Conservation (phyloP, 1,140 invertebrate species). For the Pemphigus obesinymphae region DNA sequence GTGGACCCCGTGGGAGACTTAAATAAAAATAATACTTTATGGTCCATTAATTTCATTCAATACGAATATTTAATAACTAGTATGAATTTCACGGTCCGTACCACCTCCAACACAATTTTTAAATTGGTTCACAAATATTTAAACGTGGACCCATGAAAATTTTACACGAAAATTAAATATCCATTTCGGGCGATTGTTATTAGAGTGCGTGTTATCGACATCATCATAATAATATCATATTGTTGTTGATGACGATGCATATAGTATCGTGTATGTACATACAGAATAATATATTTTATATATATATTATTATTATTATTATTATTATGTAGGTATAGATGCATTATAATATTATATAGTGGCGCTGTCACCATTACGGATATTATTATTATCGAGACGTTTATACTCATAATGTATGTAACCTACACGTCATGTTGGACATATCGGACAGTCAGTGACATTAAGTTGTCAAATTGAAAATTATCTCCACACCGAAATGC, state of each 20-base stretch:
- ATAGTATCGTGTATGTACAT: not conserved
- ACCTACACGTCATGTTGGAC: too few relatives aligned
- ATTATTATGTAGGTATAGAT: too few relatives aligned
- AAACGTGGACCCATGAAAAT: not conserved
- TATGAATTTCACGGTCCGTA: slow-evolving; percentile 25
- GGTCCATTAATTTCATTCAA: slow-evolving; percentile 39
- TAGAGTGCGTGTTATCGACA: not conserved
- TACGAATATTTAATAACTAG: slow-evolving; percentile 14
- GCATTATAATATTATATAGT: not conserved
- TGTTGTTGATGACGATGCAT: not conserved
- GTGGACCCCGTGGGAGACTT: slow-evolving; percentile 40
- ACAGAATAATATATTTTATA: not conserved
- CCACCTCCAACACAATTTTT: not conserved
- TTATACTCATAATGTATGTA: not conserved
- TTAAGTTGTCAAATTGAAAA: too few relatives aligned
- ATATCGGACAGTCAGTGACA: too few relatives aligned
- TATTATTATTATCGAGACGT: not conserved
- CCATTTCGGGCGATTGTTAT: not conserved
- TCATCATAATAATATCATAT: too few relatives aligned
- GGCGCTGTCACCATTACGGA: not conserved
- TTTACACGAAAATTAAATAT: slow-evolving; percentile 15
- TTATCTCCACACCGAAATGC: too few relatives aligned
- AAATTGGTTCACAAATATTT: slow-evolving; percentile 23
- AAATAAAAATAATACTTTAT: slow-evolving; percentile 41
- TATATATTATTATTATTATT: not conserved